Evolutionary conservation across 2,113 vertebrate species (phyloP).

Genomic region (Pelvicachromis taeniatus): DNA sequence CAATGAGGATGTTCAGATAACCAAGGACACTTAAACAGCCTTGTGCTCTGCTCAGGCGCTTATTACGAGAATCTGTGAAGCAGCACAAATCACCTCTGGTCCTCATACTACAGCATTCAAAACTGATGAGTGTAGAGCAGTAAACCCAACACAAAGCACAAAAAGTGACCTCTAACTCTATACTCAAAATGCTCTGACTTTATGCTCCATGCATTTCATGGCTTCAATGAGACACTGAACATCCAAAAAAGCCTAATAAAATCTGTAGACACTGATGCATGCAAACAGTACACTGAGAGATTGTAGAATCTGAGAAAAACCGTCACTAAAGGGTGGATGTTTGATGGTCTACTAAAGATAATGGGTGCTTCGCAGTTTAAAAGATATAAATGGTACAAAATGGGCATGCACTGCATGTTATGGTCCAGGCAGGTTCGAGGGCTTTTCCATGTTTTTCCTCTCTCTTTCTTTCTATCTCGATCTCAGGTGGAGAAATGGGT

Average conservation of each 20-base stretch:
- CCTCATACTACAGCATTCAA: neutral
- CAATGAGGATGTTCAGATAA: neutral
- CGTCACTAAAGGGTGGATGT: neutral
- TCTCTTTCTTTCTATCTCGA: neutral
- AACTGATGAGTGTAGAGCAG: neutral
- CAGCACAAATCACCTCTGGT: slow-evolving; percentile 18
- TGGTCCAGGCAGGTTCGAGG: neutral
- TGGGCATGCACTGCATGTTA: neutral
- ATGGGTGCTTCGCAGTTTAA: neutral
- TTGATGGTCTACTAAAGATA: neutral
- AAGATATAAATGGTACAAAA: neutral
- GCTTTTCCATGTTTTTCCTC: neutral
- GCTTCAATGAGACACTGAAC: neutral
- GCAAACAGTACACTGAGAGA: neutral
- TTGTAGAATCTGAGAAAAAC: neutral
- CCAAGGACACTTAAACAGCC: neutral
- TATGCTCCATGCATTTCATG: neutral
- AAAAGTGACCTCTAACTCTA: neutral
- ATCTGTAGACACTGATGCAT: neutral
- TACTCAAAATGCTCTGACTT: neutral
- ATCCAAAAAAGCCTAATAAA: neutral
- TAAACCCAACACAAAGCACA: neutral
- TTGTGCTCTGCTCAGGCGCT: neutral
- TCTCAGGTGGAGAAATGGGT: neutral
- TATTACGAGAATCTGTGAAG: slow-evolving; percentile 12